Evolutionary conservation across 2,797 vertebrate species (phyloP).

Genomic region (Babyrousa celebensis): DNA sequence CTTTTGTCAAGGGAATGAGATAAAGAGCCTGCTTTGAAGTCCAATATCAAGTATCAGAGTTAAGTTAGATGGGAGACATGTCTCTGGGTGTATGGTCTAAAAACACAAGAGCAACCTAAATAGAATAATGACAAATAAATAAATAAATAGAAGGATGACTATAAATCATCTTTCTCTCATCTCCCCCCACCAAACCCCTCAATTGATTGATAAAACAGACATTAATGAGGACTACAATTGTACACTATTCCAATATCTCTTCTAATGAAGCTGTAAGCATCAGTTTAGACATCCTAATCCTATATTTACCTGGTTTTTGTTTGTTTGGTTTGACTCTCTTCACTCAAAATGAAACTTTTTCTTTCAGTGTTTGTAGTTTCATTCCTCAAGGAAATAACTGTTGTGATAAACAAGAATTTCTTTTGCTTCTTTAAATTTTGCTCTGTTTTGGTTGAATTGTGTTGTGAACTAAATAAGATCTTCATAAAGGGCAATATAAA

Average conservation of each 20-base stretch:
- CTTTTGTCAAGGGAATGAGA: neutral
- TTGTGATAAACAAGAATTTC: neutral
- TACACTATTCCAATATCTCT: neutral
- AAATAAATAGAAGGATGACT: neutral
- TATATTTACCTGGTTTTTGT: neutral
- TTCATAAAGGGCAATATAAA: neutral
- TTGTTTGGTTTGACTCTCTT: neutral
- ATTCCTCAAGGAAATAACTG: neutral
- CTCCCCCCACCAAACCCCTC: no score
- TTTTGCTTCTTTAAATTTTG: slow-evolving; percentile 54
- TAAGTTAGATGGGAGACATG: neutral
- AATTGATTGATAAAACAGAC: neutral
- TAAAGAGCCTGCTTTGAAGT: slow-evolving; percentile 12
- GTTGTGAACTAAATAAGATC: slow-evolving; percentile 16
- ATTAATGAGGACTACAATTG: neutral
- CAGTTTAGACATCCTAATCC: neutral
- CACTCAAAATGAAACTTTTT: neutral
- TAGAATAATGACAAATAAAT: neutral
- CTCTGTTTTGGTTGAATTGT: neutral
- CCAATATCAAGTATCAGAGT: neutral
- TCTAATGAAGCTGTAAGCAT: neutral
- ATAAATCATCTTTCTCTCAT: neutral
- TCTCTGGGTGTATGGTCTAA: neutral
- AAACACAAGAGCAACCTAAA: neutral
- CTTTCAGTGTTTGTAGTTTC: slow-evolving; percentile 42